These are phyloP conservation scores for Podotricha telesiphe DNA, from an alignment of 2,888 invertebrate species.

Conservation along the genomic window DNA sequence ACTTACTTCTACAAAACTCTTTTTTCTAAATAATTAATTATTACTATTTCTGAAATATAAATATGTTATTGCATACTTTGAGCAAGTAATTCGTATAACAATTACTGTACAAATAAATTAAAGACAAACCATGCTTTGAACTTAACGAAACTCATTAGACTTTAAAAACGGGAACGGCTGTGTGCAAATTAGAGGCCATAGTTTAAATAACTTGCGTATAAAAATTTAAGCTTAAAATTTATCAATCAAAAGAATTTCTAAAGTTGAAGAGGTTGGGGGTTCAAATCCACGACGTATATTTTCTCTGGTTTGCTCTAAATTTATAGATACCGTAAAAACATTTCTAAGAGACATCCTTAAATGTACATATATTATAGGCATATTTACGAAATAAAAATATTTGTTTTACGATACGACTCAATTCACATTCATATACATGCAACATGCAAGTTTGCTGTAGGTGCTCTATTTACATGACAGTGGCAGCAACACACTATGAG, in stretches of 20 bases:
- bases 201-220: not conserved
- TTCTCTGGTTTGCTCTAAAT: no score
- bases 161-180: not conserved
- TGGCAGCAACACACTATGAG: not conserved
- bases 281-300: no score
- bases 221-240: not conserved
- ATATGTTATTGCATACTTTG: not conserved
- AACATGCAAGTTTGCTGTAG: not conserved
- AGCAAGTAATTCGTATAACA: not conserved
- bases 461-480: conserved; percentile 14
- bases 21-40: not conserved
- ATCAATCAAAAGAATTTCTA: no score
- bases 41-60: not conserved
- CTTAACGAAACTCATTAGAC: not conserved
- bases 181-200: not conserved
- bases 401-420: not conserved
- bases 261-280: no score
- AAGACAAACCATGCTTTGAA: not conserved
- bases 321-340: no score
- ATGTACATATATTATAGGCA: no score
- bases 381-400: not conserved
- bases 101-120: conserved; percentile 2
- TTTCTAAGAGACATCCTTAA: no score
- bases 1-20: not conserved
- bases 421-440: not conserved